Evolutionary conservation across 2,888 invertebrate species (phyloP).

Genomic region (Drosophila differens): DNA sequence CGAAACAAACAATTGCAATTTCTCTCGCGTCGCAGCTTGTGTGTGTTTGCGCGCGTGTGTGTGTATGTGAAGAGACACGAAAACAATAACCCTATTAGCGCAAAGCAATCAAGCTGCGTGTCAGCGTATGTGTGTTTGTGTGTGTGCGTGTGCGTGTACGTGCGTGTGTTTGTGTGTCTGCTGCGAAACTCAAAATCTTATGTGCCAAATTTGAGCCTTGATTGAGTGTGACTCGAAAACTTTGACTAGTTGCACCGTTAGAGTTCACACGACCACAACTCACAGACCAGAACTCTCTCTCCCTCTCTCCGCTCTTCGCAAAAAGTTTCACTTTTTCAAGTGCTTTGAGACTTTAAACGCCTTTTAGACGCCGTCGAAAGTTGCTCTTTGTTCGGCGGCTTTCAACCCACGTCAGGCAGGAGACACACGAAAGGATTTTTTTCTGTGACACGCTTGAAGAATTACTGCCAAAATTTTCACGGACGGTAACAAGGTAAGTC

Average conservation of each 20-base stretch:
- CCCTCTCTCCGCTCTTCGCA: neutral
- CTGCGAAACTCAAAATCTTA: slow-evolving; percentile 43
- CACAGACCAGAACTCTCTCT: slow-evolving; percentile 6
- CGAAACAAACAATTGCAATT: slow-evolving; percentile 51
- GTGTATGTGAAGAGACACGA: slow-evolving; percentile 11
- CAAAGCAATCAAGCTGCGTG: slow-evolving; percentile 39
- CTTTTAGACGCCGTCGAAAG: slow-evolving; percentile 59
- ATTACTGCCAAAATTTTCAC: slow-evolving; percentile 85
- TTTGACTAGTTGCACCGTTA: slow-evolving; percentile 47
- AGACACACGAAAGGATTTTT: slow-evolving; percentile 67
- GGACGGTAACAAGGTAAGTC: slow-evolving; percentile 86
- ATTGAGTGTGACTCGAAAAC: slow-evolving; percentile 76
- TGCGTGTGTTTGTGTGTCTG: slow-evolving; percentile 13
- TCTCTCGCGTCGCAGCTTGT: slow-evolving; percentile 29
- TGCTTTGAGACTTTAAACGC: slow-evolving; percentile 50
- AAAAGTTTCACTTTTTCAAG: slow-evolving; percentile 29
- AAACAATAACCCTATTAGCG: slow-evolving; percentile 29
- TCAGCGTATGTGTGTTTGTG: slow-evolving; percentile 30
- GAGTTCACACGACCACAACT: slow-evolving; percentile 40
- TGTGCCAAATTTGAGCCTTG: slow-evolving; percentile 82
- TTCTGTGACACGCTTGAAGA: slow-evolving; percentile 78
- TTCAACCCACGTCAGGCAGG: slow-evolving; percentile 20
- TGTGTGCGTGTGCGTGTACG: slow-evolving; percentile 5
- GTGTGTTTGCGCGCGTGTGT: neutral
- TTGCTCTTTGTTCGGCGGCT: slow-evolving; percentile 51